A percentile compares a stretch with the other conserved stretches of the same genome.
phyloP scores from a whole-genome alignment of 1,140 invertebrate genomes.

The Nephila pilipes region DNA sequence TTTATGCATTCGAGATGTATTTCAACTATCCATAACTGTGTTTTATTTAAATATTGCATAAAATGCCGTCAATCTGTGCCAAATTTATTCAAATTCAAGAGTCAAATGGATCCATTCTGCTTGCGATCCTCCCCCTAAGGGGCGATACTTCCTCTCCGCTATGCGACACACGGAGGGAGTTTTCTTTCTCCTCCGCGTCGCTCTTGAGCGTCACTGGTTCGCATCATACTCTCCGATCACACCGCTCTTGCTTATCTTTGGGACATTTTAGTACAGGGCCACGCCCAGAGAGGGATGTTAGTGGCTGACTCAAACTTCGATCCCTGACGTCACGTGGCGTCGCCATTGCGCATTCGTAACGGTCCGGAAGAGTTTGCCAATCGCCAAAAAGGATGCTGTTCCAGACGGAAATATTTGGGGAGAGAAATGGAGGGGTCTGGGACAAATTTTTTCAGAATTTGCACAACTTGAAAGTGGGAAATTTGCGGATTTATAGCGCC shows the following conservation, averaged over 20 bases:
- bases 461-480: background rate
- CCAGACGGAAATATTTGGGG: background rate
- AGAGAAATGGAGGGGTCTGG: background rate
- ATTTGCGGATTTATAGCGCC: background rate
- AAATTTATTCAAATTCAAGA: no score
- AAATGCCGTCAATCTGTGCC: no score
- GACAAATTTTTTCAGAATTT: background rate
- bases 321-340: constrained; percentile 50
- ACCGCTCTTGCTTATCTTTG: constrained; percentile 52
- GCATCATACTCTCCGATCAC: background rate
- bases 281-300: constrained; percentile 57
- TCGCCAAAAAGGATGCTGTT: background rate
- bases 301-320: constrained; percentile 38
- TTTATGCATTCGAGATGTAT: no score
- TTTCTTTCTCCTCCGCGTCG: background rate
- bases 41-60: no score
- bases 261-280: constrained; percentile 15
- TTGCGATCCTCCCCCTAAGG: background rate
- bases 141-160: background rate
- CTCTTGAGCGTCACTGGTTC: constrained; percentile 1
- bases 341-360: constrained; percentile 52
- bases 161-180: background rate
- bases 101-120: background rate
- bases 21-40: no score
- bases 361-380: constrained; percentile 34